Evolutionary conservation across 2,797 vertebrate genomes (phyloP), one percentile per base, ranked within the genome.

Genomic region (Scarus forsteni): DNA sequence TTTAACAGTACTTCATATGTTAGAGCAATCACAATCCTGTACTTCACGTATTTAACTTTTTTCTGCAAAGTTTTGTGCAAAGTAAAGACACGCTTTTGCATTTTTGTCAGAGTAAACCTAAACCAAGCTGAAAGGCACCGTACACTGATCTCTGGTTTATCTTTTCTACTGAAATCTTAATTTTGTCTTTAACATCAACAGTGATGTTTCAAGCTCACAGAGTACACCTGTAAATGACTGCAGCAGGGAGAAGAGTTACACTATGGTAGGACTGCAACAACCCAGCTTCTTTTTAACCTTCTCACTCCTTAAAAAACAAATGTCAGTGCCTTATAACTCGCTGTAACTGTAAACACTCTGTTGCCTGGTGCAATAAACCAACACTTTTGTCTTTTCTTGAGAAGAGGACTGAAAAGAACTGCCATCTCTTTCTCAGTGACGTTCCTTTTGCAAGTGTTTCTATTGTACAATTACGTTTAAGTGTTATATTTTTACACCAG

Each of bases 401-500:
- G 36, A 51, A 46, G 61, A 51, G 65, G n/a, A n/a, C 34, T 66
- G 27, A 59, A 43, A 57, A 53, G 1, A 83, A 86, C 70, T 4
- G 39, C 16, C 38, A 34, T 59, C 9, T 49, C 57, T 61, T 74
- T 61, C 27, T 79, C n/a, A 57, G 15, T 60, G 19, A 70, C 27
- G 11, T 64, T 63, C 35, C 73, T 58, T 14, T 67, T 75, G 46
- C 16, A 63, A 12, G 8, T 14, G 54, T 67, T 65, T 12, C 57
- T 57, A 35, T 52, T 81, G 55, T 88, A 87, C 54, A 79, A 60
- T 64, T 82, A 44, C 83, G 70, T 75, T 53, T 84, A 76, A 84
- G 60, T 66, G 54, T 60, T 87, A 66, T 89, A 85, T 92, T 90
- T 87, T 72, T 85, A 88, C 64, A 52, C 70, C 85, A 86, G 69